A percentile compares a stretch with the other conserved stretches of the same genome.
Conservation (phyloP, 2,797 vertebrate genomes). For the Gallinago nigripennis region DNA sequence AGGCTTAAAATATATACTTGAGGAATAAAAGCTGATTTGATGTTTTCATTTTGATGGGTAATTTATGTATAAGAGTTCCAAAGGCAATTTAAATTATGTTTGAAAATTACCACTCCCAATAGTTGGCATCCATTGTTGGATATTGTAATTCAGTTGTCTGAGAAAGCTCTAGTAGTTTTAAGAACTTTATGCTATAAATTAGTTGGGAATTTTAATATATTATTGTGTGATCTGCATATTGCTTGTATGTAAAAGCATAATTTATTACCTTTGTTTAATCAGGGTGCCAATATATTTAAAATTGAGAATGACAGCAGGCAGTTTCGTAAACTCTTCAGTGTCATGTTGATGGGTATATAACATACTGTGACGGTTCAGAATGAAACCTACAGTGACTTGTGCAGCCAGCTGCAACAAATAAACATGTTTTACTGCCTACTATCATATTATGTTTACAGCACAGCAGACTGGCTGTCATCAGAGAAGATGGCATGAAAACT, state of each 20-base stretch:
- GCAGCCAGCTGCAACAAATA: constrained; percentile 47
- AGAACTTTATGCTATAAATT: not conserved
- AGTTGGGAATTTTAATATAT: not conserved
- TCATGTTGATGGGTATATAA: not conserved
- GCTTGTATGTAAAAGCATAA: not conserved
- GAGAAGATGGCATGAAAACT: not conserved
- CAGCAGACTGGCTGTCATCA: not conserved
- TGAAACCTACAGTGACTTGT: constrained; percentile 34
- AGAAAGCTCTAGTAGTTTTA: not conserved
- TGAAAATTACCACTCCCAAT: not conserved
- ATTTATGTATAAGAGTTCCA: not conserved
- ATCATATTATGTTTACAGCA: constrained; percentile 2
- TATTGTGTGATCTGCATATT: not conserved
- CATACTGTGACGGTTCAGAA: constrained; percentile 11
- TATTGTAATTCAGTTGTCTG: not conserved
- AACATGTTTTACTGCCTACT: constrained; percentile 37
- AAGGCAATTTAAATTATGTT: not conserved
- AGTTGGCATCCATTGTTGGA: not conserved
- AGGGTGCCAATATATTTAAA: constrained; percentile 1
- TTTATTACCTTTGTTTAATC: not conserved
- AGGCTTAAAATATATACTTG: not conserved
- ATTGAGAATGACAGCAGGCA: not conserved
- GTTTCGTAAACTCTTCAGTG: not conserved
- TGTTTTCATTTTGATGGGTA: not conserved
- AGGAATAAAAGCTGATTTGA: not conserved